A percentile compares a stretch with the other conserved stretches of the same genome.
Evolutionary conservation across 2,888 invertebrate species (phyloP).

Genomic region (Muschampia plurimacula): DNA sequence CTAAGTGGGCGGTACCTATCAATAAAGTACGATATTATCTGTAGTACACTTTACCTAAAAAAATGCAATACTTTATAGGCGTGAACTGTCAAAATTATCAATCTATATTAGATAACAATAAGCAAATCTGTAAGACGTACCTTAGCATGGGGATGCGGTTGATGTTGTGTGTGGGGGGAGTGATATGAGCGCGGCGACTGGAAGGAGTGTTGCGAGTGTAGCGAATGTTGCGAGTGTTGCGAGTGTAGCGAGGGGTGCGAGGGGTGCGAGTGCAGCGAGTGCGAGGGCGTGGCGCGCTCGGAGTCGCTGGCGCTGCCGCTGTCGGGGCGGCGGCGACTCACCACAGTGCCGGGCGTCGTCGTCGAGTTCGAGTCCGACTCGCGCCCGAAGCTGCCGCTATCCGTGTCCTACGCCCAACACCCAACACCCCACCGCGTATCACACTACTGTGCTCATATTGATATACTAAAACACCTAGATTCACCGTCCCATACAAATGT

Average conservation of each 20-base stretch:
- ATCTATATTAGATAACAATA: too few relatives aligned
- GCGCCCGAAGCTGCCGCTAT: conserved; percentile 88
- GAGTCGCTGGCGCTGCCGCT: conserved; percentile 76
- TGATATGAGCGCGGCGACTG: too few relatives aligned
- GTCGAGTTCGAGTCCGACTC: conserved; percentile 93
- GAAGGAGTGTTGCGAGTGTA: too few relatives aligned
- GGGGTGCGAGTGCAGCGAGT: conserved; percentile 45
- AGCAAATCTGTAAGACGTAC: too few relatives aligned
- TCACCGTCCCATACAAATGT: neutral
- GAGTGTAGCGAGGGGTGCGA: conserved; percentile 59
- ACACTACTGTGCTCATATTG: conserved; percentile 21
- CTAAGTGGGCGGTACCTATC: too few relatives aligned
- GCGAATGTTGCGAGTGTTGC: too few relatives aligned
- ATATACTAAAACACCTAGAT: neutral
- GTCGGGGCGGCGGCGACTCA: conserved; percentile 74
- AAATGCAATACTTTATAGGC: too few relatives aligned
- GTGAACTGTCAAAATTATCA: too few relatives aligned
- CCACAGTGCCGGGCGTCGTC: conserved; percentile 90
- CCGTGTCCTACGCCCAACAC: conserved; percentile 68
- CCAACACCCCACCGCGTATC: conserved; percentile 8
- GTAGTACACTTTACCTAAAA: too few relatives aligned
- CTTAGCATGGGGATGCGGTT: too few relatives aligned
- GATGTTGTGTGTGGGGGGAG: too few relatives aligned
- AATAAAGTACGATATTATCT: too few relatives aligned
- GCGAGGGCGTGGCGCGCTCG: conserved; percentile 84